Evolutionary conservation across 2,888 invertebrate genomes (phyloP).

Genomic region (Eupithecia subumbrata): DNA sequence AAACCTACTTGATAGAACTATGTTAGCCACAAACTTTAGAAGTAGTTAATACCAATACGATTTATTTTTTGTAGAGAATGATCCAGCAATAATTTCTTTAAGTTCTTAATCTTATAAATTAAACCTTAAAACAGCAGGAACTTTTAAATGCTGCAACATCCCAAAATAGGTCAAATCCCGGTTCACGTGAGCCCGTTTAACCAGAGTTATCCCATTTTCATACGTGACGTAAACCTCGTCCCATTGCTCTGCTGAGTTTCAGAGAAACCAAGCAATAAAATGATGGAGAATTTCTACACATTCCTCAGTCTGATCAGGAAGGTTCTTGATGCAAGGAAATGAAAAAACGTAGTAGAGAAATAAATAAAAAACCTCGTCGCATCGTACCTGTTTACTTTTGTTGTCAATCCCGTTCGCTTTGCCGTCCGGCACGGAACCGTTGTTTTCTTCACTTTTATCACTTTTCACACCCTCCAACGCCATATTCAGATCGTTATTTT

Average conservation of each 20-base stretch:
- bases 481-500: constrained; percentile 75
- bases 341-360: constrained; percentile 53
- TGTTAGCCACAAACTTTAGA: no score
- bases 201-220: constrained; percentile 58
- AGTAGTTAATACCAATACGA: no score
- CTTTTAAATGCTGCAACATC: constrained; percentile 54
- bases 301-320: constrained; percentile 5
- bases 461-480: constrained; percentile 83
- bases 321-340: constrained; percentile 33
- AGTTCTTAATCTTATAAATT: not conserved
- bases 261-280: not conserved
- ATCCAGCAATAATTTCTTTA: not conserved
- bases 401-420: constrained; percentile 84
- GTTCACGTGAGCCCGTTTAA: constrained; percentile 64
- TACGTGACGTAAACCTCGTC: constrained; percentile 56
- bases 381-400: constrained; percentile 84
- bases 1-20: not conserved
- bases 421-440: constrained; percentile 78
- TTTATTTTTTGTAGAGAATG: no score
- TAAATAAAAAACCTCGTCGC: constrained; percentile 54
- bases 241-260: constrained; percentile 42
- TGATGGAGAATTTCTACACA: not conserved
- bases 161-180: constrained; percentile 79
- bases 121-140: constrained; percentile 15
- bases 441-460: constrained; percentile 83